Evolutionary conservation across 2,888 invertebrate genomes (phyloP), one percentile per base, ranked within the genome.

Genomic region (Cerastis leucographa): DNA sequence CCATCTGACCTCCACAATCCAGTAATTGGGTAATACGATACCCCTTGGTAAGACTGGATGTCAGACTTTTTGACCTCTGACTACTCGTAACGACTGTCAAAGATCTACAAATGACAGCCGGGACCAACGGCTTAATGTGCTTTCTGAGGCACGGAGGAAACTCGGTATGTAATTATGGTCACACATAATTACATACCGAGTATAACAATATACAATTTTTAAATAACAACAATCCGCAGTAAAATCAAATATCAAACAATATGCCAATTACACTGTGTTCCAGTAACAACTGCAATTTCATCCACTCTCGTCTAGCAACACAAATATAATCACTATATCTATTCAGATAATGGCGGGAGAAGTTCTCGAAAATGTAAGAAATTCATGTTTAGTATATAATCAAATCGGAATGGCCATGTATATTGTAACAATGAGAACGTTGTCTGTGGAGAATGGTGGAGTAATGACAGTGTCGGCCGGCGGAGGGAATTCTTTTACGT

Each of bases 401-500:
- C 69, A 67, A 29, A 42, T n/a, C 12, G 8, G 12, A 71, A 67
- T 70, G 25, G 51, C 42, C 9, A 17, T 61, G 62, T 78, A 17
- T 51, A 64, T 66, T 51, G 61, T 54, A 40, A 64, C 42, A 42
- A 44, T 81, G 75, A 6, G 67, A 68, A 56, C 46, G 51, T 40
- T 54, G 29, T 25, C 51, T 66, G 29, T 17, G 40, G 54, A 54
- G 46, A 49, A 75, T 54, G 40, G 54, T 25, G 29, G n/a, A 54
- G 40, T 81, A 75, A 79, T 81, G 14, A 75, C 75, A 42, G 67
- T 81, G 25, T 74, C 54, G 66, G 74, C 54, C 54, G 66, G 74
- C 54, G 51, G 29, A n/a, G 25, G 56, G 61, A 67, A 74, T 74
- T 59, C 35, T 61, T 46, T 51, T 35, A 66, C 61, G 44, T 25